Percentiles rank a stretch among this genome's conserved stretches.
These are phyloP conservation scores for Notothenia rossii DNA, from an alignment of 2,113 vertebrate species.

Conservation along the genomic window DNA sequence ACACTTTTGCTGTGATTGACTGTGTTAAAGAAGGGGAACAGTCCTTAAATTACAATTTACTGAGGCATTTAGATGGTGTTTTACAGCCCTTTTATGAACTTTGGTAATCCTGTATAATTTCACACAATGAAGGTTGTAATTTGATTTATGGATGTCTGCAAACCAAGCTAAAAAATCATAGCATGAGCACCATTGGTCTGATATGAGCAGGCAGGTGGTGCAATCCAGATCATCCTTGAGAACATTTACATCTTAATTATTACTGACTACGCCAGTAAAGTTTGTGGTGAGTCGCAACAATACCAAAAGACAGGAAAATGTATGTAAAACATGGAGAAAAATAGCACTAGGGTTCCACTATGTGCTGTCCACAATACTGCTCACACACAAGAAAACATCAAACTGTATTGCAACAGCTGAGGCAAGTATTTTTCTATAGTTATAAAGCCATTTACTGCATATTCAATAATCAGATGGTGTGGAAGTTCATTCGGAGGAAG, in stretches of 20 bases:
- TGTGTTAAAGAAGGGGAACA: neutral
- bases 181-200: neutral
- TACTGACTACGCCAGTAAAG: slow-evolving; percentile 8
- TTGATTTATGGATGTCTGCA: neutral
- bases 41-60: slow-evolving; percentile 17
- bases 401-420: neutral
- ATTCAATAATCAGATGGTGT: slow-evolving; percentile 20
- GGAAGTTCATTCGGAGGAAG: slow-evolving; percentile 29
- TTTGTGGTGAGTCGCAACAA: slow-evolving; percentile 7
- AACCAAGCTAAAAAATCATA: neutral
- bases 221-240: neutral
- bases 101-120: neutral
- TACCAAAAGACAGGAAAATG: neutral
- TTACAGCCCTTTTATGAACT: slow-evolving; percentile 6
- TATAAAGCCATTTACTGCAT: neutral
- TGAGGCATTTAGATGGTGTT: slow-evolving; percentile 26
- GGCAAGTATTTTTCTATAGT: neutral
- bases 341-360: neutral
- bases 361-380: neutral
- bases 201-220: neutral
- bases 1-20: neutral
- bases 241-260: neutral
- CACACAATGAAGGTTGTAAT: neutral
- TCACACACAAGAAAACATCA: neutral
- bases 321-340: neutral